A percentile compares a stretch with the other conserved stretches of the same genome.
These are phyloP conservation scores for Spilarctia lutea DNA, from an alignment of 2,888 invertebrate genomes.

Conservation along the genomic window DNA sequence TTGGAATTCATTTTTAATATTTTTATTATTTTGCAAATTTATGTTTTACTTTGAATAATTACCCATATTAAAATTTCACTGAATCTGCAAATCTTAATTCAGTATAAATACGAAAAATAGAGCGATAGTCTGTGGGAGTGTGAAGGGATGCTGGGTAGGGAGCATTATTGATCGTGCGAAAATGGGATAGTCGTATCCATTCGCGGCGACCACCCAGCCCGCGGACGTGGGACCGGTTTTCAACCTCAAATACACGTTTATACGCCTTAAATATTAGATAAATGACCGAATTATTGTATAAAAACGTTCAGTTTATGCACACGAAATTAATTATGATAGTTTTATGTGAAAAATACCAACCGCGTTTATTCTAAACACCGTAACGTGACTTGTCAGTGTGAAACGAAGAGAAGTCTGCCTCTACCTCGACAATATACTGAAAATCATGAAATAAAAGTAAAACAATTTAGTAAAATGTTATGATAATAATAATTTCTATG, in stretches of 20 bases:
- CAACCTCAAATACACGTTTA: slow-evolving; percentile 79
- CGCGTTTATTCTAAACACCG: slow-evolving; percentile 53
- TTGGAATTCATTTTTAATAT: not conserved
- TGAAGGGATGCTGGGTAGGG: slow-evolving; percentile 86
- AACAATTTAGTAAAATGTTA: slow-evolving; percentile 34
- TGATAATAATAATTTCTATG: slow-evolving; percentile 57
- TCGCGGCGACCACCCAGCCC: slow-evolving; percentile 83
- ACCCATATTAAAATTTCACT: not conserved
- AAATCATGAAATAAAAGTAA: slow-evolving; percentile 43
- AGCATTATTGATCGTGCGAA: slow-evolving; percentile 87
- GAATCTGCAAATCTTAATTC: slow-evolving; percentile 11
- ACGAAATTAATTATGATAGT: slow-evolving; percentile 34
- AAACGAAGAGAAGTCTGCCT: slow-evolving; percentile 47
- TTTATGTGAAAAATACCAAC: slow-evolving; percentile 47
- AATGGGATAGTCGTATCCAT: slow-evolving; percentile 84
- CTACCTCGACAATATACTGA: slow-evolving; percentile 55
- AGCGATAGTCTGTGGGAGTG: slow-evolving; percentile 69
- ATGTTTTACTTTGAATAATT: slow-evolving; percentile 10
- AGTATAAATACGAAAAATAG: slow-evolving; percentile 40
- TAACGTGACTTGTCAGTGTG: slow-evolving; percentile 58
- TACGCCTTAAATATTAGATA: slow-evolving; percentile 69
- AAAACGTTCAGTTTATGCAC: slow-evolving; percentile 45
- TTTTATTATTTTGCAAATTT: slow-evolving; percentile 9
- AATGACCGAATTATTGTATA: slow-evolving; percentile 61
- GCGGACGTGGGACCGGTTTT: slow-evolving; percentile 79